Evolutionary conservation across 1,140 invertebrate genomes (phyloP).

Genomic region (Pseudomyrmex concolor): DNA sequence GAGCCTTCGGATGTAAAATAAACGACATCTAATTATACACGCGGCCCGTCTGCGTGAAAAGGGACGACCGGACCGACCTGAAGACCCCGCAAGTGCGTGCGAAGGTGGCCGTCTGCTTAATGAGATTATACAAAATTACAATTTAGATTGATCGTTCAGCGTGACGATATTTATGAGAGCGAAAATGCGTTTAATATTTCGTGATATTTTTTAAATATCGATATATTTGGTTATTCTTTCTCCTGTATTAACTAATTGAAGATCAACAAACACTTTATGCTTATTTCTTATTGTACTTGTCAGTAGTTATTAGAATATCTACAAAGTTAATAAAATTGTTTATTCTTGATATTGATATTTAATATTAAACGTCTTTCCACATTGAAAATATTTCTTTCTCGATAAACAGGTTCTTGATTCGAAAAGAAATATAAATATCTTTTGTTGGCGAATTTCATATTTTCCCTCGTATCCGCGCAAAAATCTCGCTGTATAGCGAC

Average conservation of each 20-base stretch:
- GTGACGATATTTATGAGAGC: slow-evolving; percentile 59
- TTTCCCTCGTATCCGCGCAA: slow-evolving; percentile 43
- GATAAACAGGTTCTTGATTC: background rate
- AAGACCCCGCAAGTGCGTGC: slow-evolving; percentile 76
- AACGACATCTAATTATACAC: slow-evolving; percentile 84
- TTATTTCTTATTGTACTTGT: background rate
- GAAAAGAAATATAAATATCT: background rate
- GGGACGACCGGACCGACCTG: slow-evolving; percentile 49
- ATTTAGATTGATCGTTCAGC: slow-evolving; percentile 78
- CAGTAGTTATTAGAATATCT: background rate
- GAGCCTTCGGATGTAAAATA: slow-evolving; percentile 80
- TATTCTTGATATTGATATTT: background rate
- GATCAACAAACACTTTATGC: background rate
- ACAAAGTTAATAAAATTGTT: background rate
- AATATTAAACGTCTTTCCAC: background rate
- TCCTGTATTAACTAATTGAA: background rate
- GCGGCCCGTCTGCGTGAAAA: slow-evolving; percentile 75
- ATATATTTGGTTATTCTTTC: background rate
- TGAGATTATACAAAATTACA: slow-evolving; percentile 79
- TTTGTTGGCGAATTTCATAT: slow-evolving; percentile 25
- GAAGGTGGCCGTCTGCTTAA: slow-evolving; percentile 73
- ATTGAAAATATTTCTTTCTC: background rate
- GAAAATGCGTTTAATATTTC: background rate
- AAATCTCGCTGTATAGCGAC: slow-evolving; percentile 57
- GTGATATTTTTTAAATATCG: slow-evolving; percentile 30